A percentile compares a stretch with the other conserved stretches of the same genome.
phyloP scores from a whole-genome alignment of 2,797 vertebrate genomes.

The Coranthus polyacanthus region DNA sequence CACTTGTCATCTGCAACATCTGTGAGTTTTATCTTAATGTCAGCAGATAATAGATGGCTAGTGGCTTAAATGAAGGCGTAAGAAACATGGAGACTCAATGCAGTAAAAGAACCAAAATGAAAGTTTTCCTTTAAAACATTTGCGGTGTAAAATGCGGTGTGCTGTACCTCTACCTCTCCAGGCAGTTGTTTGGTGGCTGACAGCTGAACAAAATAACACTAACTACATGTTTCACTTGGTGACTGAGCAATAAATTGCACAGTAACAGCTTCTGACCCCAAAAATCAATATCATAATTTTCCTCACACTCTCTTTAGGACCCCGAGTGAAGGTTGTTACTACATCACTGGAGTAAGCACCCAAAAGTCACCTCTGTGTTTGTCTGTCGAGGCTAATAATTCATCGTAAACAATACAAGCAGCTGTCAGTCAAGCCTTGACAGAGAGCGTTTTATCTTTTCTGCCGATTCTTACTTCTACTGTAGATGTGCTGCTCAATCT shows the following conservation, averaged over 20 bases:
- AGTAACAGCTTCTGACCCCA: constrained; percentile 26
- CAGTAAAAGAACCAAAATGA: constrained; percentile 38
- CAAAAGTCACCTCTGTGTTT: constrained; percentile 1
- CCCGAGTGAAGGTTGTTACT: constrained; percentile 14
- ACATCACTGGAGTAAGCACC: constrained; percentile 15
- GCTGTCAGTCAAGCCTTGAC: constrained; percentile 39
- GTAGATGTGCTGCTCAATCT: too few species aligned
- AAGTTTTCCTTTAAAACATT: constrained; percentile 38
- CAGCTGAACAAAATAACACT: constrained; percentile 27
- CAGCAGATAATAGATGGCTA: constrained; percentile 59
- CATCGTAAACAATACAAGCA: constrained; percentile 27
- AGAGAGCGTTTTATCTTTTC: too few species aligned
- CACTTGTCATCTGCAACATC: constrained; percentile 64
- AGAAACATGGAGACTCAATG: constrained; percentile 37
- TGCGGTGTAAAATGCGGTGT: constrained; percentile 22
- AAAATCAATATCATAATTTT: constrained; percentile 53
- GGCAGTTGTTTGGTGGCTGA: constrained; percentile 24
- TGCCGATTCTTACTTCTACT: too few species aligned
- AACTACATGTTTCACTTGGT: constrained; percentile 34
- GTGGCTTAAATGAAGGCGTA: constrained; percentile 55
- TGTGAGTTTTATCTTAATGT: constrained; percentile 69
- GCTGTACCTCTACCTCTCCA: constrained; percentile 2
- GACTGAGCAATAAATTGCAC: constrained; percentile 40
- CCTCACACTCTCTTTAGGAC: constrained; percentile 21
- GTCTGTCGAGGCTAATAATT: constrained; percentile 27